Base-by-base conservation (phyloP, 2,888 invertebrate genomes). In the Rhamphomyia laevipes region DNA sequence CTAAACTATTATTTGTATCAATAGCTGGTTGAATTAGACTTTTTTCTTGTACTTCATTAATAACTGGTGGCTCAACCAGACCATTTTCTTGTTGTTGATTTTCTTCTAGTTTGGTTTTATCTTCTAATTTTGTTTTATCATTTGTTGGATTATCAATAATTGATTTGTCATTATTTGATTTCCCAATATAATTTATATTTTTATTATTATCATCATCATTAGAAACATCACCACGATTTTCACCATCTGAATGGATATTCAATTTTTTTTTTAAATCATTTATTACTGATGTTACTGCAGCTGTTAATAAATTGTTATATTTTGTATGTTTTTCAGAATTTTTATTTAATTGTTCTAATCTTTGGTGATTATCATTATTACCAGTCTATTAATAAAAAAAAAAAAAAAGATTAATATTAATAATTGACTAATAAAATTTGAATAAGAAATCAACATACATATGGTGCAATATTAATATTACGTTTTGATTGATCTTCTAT, bases 41-140 rank as follows among this genome's bases (percentile, higher is more conserved):
- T 13, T 50, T 51, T 42, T 64, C 59, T 33, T 58, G 58, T 52
- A 63, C 63, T 13, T 61, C 58, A 41, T 62, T 58, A 16, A 66
- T 66, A 41, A 61, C 53, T 15, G 60, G 63, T 43, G 53, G 56
- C 12, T 51, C 47, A 5, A 49, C 55, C 0, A 56, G 59, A n/a
- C n/a, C n/a, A n/a, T n/a, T n/a, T 31, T 61, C 46, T 11, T 53
- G 52, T 0, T 50, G 47, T 0, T 61, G 62, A 45, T 60, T 43
- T 38, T 38, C 27, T 10, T 53, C 49, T 12, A 15, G 15, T 49
- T 52, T 51, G 31, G n/a, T n/a, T n/a, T n/a, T 49, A 49, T 13
- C 48, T 49, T n/a, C 44, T 53, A 1, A 45, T 15, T 45, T 53
- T 52, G 6, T 38, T 48, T 43, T 48, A 48, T 27, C 50, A 44